These are phyloP conservation scores for Cheilinus undulatus DNA, from an alignment of 2,113 vertebrate genomes.

Conservation along the genomic window DNA sequence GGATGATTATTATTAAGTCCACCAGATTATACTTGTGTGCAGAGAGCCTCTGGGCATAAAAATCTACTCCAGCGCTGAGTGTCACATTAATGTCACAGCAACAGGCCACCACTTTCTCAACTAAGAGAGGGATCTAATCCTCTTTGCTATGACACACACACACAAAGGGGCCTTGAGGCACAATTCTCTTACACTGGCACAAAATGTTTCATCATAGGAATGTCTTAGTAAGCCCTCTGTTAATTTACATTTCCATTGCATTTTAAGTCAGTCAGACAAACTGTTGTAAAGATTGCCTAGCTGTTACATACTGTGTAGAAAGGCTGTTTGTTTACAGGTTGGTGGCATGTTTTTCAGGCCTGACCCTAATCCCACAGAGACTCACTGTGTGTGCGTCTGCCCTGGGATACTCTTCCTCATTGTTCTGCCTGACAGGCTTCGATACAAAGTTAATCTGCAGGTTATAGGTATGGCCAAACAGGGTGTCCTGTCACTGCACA, in stretches of 20 bases:
- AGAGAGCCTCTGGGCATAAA: constrained; percentile 21
- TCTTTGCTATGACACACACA: constrained; percentile 53
- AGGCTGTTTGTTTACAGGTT: constrained; percentile 40
- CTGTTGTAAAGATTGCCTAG: not conserved
- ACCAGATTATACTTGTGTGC: constrained; percentile 37
- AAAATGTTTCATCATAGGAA: constrained; percentile 4
- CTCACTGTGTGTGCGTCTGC: constrained; percentile 37
- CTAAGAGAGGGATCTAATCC: constrained; percentile 62
- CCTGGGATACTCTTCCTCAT: constrained; percentile 38
- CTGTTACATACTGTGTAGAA: not conserved
- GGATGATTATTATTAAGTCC: constrained; percentile 35
- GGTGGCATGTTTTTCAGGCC: constrained; percentile 56
- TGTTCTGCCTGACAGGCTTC: constrained; percentile 53
- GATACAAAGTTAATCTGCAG: constrained; percentile 43
- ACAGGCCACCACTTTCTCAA: constrained; percentile 55
- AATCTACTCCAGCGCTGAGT: constrained; percentile 38
- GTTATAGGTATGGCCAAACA: constrained; percentile 51
- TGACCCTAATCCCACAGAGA: constrained; percentile 76
- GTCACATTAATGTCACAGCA: constrained; percentile 57
- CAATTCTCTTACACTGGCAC: not conserved
- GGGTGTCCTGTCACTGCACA: not conserved
- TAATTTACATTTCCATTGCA: not conserved
- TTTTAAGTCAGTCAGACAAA: constrained; percentile 2
- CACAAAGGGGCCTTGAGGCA: not conserved
- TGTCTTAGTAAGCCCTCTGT: not conserved